These are phyloP conservation scores for Bryconaethiops microstoma DNA, from an alignment of 2,797 vertebrate genomes.

Conservation along the genomic window DNA sequence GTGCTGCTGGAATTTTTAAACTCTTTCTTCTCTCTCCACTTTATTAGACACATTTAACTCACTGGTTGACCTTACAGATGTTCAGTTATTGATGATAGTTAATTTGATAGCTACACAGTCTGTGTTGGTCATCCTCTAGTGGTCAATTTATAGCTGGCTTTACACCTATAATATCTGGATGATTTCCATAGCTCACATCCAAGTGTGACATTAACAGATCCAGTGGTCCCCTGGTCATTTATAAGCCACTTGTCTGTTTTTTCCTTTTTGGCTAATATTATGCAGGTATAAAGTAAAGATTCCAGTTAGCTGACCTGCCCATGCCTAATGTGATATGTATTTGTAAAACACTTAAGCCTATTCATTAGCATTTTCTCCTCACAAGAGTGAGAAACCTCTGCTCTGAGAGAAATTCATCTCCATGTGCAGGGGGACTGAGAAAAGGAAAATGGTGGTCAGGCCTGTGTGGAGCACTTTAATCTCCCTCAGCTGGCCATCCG, in stretches of 20 bases:
- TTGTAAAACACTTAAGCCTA: background rate
- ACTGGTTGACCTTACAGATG: too few relatives aligned
- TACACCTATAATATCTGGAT: slow-evolving; percentile 5
- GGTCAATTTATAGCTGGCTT: background rate
- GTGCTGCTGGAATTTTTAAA: too few relatives aligned
- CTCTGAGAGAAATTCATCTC: slow-evolving; percentile 1
- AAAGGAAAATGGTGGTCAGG: background rate
- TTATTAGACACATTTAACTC: too few relatives aligned
- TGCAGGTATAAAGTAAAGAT: slow-evolving; percentile 1
- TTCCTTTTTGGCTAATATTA: background rate
- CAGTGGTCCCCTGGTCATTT: slow-evolving; percentile 16
- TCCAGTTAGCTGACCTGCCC: slow-evolving; percentile 6
- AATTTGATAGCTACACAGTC: too few relatives aligned
- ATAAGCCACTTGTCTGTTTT: slow-evolving; percentile 14
- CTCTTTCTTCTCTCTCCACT: too few relatives aligned
- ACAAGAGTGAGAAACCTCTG: background rate
- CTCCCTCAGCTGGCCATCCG: slow-evolving; percentile 34
- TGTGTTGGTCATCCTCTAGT: too few relatives aligned
- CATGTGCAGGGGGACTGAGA: background rate
- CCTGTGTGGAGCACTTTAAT: slow-evolving; percentile 40
- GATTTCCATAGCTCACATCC: slow-evolving; percentile 15
- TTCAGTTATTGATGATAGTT: too few relatives aligned
- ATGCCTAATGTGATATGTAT: slow-evolving; percentile 5
- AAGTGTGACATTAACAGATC: slow-evolving; percentile 15
- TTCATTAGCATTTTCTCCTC: background rate